Conservation (phyloP, 2,113 vertebrate species). For the Trichomycterus rosablanca region DNA sequence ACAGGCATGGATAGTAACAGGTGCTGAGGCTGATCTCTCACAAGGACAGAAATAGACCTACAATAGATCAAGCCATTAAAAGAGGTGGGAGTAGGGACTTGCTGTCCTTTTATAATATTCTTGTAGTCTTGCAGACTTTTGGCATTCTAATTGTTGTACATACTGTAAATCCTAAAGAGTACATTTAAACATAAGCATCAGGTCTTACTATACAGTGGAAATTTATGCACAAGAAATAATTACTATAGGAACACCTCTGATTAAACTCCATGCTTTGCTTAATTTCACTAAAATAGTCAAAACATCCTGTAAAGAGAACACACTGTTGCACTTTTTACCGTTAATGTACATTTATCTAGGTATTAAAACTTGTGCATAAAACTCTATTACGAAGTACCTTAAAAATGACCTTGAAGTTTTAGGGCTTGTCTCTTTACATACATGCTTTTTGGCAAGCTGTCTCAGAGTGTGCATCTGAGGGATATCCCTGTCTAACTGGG, state of each 20-base stretch:
- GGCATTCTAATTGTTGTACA: background rate
- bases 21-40: constrained; percentile 51
- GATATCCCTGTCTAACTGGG: constrained; percentile 17
- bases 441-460: background rate
- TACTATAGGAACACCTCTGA: too few relatives aligned
- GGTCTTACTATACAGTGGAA: too few relatives aligned
- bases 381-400: too few relatives aligned
- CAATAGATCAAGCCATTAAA: constrained; percentile 62
- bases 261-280: too few relatives aligned
- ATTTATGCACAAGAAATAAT: too few relatives aligned
- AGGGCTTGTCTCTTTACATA: constrained; percentile 28
- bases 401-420: constrained; percentile 48
- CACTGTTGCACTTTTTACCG: too few relatives aligned
- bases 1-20: constrained; percentile 60
- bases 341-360: too few relatives aligned
- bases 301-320: too few relatives aligned
- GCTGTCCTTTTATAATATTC: constrained; percentile 58
- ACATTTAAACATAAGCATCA: too few relatives aligned
- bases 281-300: too few relatives aligned
- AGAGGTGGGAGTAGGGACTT: constrained; percentile 44
- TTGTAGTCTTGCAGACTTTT: constrained; percentile 42
- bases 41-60: constrained; percentile 61
- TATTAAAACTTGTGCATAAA: too few relatives aligned
- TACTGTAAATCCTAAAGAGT: too few relatives aligned
- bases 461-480: constrained; percentile 16